Evolutionary conservation across 2,797 vertebrate genomes (phyloP).

Genomic region (Spondyliosoma cantharus): DNA sequence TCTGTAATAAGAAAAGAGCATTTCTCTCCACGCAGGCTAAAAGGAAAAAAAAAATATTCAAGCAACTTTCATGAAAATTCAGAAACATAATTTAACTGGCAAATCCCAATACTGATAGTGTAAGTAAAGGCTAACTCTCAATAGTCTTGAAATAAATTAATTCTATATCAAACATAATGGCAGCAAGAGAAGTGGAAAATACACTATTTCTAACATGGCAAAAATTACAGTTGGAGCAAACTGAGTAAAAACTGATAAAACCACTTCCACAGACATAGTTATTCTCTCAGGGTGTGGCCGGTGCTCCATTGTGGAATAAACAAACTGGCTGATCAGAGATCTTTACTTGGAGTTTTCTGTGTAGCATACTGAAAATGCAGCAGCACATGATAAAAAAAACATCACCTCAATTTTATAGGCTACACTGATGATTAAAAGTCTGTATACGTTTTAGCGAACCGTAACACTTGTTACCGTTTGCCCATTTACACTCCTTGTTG

Average conservation of each 20-base stretch:
- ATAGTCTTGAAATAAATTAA: slow-evolving; percentile 80
- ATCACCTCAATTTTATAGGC: background rate
- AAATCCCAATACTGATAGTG: slow-evolving; percentile 78
- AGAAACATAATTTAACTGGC: slow-evolving; percentile 49
- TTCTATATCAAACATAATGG: slow-evolving; percentile 64
- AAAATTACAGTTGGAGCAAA: slow-evolving; percentile 33
- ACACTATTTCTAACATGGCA: slow-evolving; percentile 23
- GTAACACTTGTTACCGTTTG: background rate
- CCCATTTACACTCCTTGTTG: background rate
- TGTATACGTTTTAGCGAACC: background rate
- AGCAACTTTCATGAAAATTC: slow-evolving; percentile 43
- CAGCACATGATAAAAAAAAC: slow-evolving; percentile 14
- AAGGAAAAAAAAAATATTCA: slow-evolving; percentile 30
- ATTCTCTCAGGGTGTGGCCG: background rate
- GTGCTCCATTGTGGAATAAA: background rate
- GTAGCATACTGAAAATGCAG: slow-evolving; percentile 9
- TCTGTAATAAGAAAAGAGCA: background rate
- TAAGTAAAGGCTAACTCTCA: slow-evolving; percentile 54
- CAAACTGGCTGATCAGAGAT: background rate
- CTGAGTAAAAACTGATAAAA: slow-evolving; percentile 44
- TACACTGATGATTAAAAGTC: background rate
- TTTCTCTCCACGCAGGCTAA: slow-evolving; percentile 41
- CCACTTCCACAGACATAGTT: slow-evolving; percentile 18
- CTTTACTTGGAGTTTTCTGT: background rate
- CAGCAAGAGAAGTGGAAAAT: slow-evolving; percentile 37